phyloP scores from a whole-genome alignment of 2,797 vertebrate genomes.

The Sus cebifrons region DNA sequence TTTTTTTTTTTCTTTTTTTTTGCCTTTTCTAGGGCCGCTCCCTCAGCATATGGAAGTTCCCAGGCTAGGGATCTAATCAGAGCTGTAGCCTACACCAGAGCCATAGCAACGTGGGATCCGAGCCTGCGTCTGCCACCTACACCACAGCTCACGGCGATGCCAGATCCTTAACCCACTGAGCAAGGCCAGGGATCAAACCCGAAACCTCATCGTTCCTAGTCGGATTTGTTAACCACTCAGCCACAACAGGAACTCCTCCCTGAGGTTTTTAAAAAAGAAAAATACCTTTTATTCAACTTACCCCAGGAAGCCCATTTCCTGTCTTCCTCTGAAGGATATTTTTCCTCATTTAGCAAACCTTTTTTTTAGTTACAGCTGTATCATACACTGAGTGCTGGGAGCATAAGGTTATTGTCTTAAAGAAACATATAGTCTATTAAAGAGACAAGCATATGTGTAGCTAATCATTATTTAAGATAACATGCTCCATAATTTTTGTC shows the following conservation, averaged over 20 bases:
- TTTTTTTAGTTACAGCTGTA: constrained; percentile 31
- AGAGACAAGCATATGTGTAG: neutral
- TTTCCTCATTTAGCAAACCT: constrained; percentile 58
- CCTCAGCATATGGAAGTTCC: no score
- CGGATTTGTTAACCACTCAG: no score
- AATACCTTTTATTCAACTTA: constrained; percentile 49
- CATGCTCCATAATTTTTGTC: constrained; percentile 3
- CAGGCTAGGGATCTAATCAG: no score
- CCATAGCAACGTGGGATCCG: no score
- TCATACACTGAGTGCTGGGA: neutral
- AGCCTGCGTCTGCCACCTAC: no score
- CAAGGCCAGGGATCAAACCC: no score
- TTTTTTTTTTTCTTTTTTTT: neutral
- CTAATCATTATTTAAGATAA: constrained; percentile 32
- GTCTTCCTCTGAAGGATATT: constrained; percentile 47
- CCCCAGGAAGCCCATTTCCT: constrained; percentile 19
- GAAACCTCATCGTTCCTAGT: no score
- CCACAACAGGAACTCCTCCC: neutral
- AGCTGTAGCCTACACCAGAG: no score
- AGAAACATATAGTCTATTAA: constrained; percentile 21
- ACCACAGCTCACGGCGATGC: no score
- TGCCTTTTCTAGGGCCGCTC: no score
- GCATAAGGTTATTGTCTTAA: constrained; percentile 30
- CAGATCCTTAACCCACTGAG: no score
- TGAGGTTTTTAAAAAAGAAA: constrained; percentile 21